A percentile compares a stretch with the other conserved stretches of the same genome.
phyloP scores from a whole-genome alignment of 2,888 invertebrate genomes.

The Tenthredo scrophulariae region DNA sequence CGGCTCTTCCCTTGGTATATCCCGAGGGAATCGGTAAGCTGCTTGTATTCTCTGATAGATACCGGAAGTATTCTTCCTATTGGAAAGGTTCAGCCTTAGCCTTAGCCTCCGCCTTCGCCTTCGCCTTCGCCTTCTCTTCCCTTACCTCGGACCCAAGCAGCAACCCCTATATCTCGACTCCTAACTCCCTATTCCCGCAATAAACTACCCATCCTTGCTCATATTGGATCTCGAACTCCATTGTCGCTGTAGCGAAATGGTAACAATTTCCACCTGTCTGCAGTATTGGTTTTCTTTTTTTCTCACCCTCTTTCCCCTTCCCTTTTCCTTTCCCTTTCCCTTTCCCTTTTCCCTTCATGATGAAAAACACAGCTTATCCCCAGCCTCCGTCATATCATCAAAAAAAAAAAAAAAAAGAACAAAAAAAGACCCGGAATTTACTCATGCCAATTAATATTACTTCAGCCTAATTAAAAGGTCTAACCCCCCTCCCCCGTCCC shows the following conservation, averaged over 20 bases:
- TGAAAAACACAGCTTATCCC: background rate
- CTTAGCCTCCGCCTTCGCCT: slow-evolving; percentile 28
- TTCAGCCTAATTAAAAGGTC: slow-evolving; percentile 26
- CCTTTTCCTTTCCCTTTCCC: background rate
- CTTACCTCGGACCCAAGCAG: slow-evolving; percentile 48
- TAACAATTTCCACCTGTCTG: slow-evolving; percentile 50
- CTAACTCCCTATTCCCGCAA: slow-evolving; percentile 56
- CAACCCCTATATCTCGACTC: slow-evolving; percentile 57
- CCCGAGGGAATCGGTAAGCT: slow-evolving; percentile 53
- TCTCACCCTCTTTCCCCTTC: background rate
- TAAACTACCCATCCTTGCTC: slow-evolving; percentile 56
- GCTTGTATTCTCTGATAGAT: slow-evolving; percentile 54
- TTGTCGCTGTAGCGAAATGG: slow-evolving; percentile 50
- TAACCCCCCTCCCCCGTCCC: background rate
- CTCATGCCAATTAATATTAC: slow-evolving; percentile 14
- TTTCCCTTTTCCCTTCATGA: background rate
- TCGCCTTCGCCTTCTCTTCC: slow-evolving; percentile 53
- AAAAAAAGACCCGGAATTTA: background rate
- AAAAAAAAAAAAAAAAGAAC: background rate
- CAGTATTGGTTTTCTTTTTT: slow-evolving; percentile 28
- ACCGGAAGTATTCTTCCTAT: slow-evolving; percentile 64
- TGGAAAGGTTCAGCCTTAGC: slow-evolving; percentile 57
- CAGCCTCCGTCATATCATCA: background rate
- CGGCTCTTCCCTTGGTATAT: background rate
- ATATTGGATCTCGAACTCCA: slow-evolving; percentile 54